Base-by-base conservation (phyloP, 2,113 vertebrate genomes). In the Megaleporinus macrocephalus region DNA sequence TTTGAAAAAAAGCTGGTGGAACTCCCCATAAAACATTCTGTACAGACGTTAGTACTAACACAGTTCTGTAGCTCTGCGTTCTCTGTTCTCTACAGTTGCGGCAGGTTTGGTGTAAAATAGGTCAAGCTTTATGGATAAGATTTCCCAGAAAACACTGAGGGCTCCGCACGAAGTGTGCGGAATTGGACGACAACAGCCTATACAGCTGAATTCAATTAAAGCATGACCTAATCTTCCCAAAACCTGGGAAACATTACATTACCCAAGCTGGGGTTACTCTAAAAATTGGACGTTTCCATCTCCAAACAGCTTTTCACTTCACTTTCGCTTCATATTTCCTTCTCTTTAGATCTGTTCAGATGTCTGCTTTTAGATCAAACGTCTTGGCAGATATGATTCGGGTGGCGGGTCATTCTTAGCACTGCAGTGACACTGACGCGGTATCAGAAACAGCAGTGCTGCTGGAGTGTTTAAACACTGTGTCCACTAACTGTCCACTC, bases 221-320 rank as follows among this genome's bases (percentile, higher is more conserved):
- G 47, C 47, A 76, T 71, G 78, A 85, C 30, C 79, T 85, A 65
- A 85, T 26, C 61, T 55, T 73, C 59, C 47, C 59, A n/a, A 57
- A 76, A 80, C 53, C 41, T 76, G 57, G 33, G 26, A 75, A 68
- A 75, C 72, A 68, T 74, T 57, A 57, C 27, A 68, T 59, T 29
- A 47, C 68, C 65, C 30, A 76, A 75, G 71, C 71, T 81, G 71
- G 79, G 73, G 68, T 81, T 73, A 65, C 47, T 81, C 29, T 73
- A 20, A 81, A 73, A 65, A 73, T 27, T 53, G 36, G 70, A 73
- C n/a, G 36, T 73, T 73, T 72, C 68, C 68, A 80, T 80, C 79
- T 80, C 79, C 59, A 73, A 66, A 66, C 61, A 74, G 66, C 53
- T 63, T 33, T 27, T 33, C 53, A 55, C 14, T 51, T 18, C 49